Evolutionary conservation across 2,888 invertebrate species (phyloP).

Genomic region (Heliconius charithonia): DNA sequence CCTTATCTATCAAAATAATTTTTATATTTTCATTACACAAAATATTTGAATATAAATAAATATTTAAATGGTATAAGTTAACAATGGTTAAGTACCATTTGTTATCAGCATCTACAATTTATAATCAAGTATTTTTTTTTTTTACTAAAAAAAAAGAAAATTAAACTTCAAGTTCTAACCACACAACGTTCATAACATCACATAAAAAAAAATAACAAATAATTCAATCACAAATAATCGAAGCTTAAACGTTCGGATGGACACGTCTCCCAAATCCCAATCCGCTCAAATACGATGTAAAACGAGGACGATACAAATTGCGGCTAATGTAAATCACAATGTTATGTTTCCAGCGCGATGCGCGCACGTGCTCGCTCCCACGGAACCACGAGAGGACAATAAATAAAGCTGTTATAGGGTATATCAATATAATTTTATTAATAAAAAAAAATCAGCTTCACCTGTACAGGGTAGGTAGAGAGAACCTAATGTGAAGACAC

Average conservation of each 20-base stretch:
- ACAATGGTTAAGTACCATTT: neutral
- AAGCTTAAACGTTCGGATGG: conserved; percentile 32
- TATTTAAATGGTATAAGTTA: neutral
- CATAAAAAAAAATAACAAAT: conserved; percentile 1
- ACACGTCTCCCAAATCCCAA: conserved; percentile 38
- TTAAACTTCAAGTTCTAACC: neutral
- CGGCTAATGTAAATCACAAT: conserved; percentile 71
- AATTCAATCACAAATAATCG: conserved; percentile 19
- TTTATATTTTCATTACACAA: no score
- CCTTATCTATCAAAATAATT: neutral
- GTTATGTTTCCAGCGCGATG: conserved; percentile 63
- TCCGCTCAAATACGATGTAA: conserved; percentile 61
- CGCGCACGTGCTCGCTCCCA: conserved; percentile 65
- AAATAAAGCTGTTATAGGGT: neutral
- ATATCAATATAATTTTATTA: neutral
- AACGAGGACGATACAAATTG: conserved; percentile 63
- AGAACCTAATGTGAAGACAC: no score
- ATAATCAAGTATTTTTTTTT: no score
- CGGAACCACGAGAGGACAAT: conserved; percentile 41
- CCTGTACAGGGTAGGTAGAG: no score
- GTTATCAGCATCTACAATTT: no score
- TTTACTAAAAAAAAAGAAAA: no score
- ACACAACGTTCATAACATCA: neutral
- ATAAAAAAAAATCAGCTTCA: no score
- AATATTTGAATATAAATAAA: neutral